A percentile compares a stretch with the other conserved stretches of the same genome.
These are phyloP conservation scores for Drosophila santomea DNA, from an alignment of 1,140 invertebrate species.

Conservation along the genomic window DNA sequence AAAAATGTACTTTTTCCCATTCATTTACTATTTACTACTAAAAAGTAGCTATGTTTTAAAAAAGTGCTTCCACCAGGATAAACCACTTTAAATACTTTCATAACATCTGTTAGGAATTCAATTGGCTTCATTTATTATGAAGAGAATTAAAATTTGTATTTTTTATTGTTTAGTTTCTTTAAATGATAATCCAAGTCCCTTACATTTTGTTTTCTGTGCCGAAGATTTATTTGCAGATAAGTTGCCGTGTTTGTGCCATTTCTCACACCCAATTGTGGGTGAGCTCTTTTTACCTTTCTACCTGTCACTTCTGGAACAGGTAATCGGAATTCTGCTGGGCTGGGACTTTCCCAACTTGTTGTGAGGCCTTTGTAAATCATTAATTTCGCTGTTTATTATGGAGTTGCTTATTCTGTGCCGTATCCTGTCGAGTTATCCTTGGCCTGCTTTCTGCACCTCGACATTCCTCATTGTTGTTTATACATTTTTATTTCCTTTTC, in stretches of 20 bases:
- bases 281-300: constrained; percentile 51
- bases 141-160: too few species aligned
- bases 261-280: constrained; percentile 54
- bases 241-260: constrained; percentile 46
- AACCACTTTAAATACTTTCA: too few species aligned
- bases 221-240: constrained; percentile 31
- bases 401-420: constrained; percentile 23
- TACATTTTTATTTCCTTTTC: constrained; percentile 12
- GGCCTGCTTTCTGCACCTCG: constrained; percentile 45
- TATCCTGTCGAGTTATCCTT: constrained; percentile 46
- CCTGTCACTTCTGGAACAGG: constrained; percentile 52
- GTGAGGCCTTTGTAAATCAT: constrained; percentile 57
- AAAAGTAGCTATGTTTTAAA: too few species aligned
- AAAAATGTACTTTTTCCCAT: not conserved
- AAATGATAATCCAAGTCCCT: not conserved
- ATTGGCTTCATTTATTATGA: too few species aligned
- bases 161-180: too few species aligned
- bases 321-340: constrained; percentile 15
- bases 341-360: constrained; percentile 75
- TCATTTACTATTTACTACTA: too few species aligned
- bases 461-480: constrained; percentile 40
- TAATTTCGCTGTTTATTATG: constrained; percentile 72
- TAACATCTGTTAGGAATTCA: too few species aligned
- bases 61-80: too few species aligned
- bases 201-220: not conserved